Evolutionary conservation across 2,113 vertebrate species (phyloP).

Genomic region (Misgurnus mizolepis): DNA sequence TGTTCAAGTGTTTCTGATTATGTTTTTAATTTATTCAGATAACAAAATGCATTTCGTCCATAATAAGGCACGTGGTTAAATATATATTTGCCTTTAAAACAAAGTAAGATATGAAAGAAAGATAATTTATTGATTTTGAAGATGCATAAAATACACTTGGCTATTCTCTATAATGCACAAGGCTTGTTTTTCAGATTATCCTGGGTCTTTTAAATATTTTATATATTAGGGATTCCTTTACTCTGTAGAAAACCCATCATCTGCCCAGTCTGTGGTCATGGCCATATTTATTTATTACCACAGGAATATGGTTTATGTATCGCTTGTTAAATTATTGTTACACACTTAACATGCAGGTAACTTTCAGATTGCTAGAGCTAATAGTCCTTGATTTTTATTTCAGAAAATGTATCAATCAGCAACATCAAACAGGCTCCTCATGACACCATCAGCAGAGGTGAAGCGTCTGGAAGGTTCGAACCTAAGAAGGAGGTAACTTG

Average conservation of each 20-base stretch:
- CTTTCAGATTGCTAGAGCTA: slow-evolving; percentile 3
- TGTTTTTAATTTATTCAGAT: too few relatives aligned
- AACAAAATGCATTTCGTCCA: too few relatives aligned
- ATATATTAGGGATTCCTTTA: too few relatives aligned
- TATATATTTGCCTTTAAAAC: too few relatives aligned
- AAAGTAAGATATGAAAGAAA: too few relatives aligned
- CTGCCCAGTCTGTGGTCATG: background rate
- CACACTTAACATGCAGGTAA: background rate
- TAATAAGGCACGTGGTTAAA: too few relatives aligned
- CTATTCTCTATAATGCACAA: too few relatives aligned
- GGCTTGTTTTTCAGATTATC: too few relatives aligned
- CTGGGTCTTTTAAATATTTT: too few relatives aligned
- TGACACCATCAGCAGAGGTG: background rate
- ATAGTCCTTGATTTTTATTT: slow-evolving; percentile 8
- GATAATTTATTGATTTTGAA: too few relatives aligned
- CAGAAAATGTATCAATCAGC: background rate
- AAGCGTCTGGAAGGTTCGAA: slow-evolving; percentile 4
- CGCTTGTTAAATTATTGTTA: background rate
- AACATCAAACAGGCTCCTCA: background rate
- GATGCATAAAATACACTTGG: too few relatives aligned
- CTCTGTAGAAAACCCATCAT: background rate
- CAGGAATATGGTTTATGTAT: background rate
- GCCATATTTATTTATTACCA: background rate
- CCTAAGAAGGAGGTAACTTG: background rate
- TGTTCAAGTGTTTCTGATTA: too few relatives aligned